phyloP scores from a whole-genome alignment of 2,113 vertebrate species.

The Cyanistes caeruleus region DNA sequence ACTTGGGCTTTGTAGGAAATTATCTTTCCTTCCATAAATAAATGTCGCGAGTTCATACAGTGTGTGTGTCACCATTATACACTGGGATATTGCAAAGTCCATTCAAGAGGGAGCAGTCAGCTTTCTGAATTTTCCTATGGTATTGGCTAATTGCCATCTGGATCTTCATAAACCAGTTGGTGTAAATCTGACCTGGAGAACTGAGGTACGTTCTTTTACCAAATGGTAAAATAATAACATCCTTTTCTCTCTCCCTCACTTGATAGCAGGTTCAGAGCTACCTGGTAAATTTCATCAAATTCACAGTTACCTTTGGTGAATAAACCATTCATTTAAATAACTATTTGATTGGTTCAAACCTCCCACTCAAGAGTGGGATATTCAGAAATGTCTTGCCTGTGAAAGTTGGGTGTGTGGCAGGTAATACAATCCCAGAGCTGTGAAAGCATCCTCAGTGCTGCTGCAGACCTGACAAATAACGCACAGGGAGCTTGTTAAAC shows the following conservation, averaged over 20 bases:
- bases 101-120: not conserved
- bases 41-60: not conserved
- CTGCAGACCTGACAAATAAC: not conserved
- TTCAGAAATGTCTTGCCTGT: not conserved
- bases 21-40: not conserved
- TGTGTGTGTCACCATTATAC: accelerated
- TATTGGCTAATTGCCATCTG: not conserved
- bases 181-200: not conserved
- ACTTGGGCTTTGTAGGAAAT: not conserved
- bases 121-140: not conserved
- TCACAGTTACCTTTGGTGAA: not conserved
- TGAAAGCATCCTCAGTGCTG: not conserved
- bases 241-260: not conserved
- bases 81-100: not conserved
- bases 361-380: not conserved
- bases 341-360: not conserved
- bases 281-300: not conserved
- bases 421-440: not conserved
- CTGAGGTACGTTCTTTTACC: not conserved
- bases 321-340: not conserved
- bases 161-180: not conserved
- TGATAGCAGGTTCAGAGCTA: not conserved
- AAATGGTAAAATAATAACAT: not conserved
- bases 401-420: not conserved
- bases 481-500: not conserved